Evolutionary conservation across 1,140 invertebrate genomes (phyloP), one percentile per base, ranked within the genome.

Genomic region (Ooceraea biroi): DNA sequence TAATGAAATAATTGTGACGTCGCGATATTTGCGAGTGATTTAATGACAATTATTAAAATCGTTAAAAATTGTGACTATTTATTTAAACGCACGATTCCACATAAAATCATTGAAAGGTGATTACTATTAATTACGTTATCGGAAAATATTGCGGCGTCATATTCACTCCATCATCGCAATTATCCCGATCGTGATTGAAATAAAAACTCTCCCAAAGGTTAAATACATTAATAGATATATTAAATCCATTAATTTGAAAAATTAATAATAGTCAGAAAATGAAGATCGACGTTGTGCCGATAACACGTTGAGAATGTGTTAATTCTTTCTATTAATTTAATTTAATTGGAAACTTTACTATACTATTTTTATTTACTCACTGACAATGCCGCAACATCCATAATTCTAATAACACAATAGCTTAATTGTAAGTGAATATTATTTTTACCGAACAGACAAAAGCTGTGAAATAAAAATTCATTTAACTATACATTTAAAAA

Each of bases 141-240:
- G 76, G 76, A 57, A 80, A 80, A 80, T 80, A 80, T 80, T 80
- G 76, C 63, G 48, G 50, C 12, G 76, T 71, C 76, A 80, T 71
- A 80, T 80, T 80, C 69, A 71, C 52, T 55, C 65, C 76, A 71
- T 80, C 57, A 71, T 71, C 76, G 76, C 65, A 69, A 57, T 71
- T 80, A 78, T 19, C 46, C 10, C 27, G 50, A 69, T 52, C 52
- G 52, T 19, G 65, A 36, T 7, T 30, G 14, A 36, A 57, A 69
- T 71, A 80, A 80, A 80, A 69, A 57, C 12, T 71, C 41, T 17
- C 2, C 65, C 50, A 57, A 80, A 80, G 65, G 76, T 71, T 80
- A 69, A 80, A 71, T 46, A 57, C 68, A 30, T 80, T 80, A 80
- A 80, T 80, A 80, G 76, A 71, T 80, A 80, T 65, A 80, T 80